Evolutionary conservation across 2,113 vertebrate species (phyloP).

Genomic region (Ceuthmochares aereus): DNA sequence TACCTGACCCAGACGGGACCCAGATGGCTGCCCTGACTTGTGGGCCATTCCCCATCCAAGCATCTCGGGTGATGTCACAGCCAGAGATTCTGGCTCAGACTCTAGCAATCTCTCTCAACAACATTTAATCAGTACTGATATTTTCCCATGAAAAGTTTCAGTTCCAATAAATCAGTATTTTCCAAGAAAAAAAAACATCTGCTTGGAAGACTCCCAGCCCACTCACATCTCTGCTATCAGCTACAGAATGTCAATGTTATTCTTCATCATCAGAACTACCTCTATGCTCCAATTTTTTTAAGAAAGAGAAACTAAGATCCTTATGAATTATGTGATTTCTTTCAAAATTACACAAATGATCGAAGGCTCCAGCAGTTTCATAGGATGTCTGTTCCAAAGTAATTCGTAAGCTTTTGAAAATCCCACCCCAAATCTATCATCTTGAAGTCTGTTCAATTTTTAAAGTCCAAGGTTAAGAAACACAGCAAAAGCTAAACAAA

Average conservation of each 20-base stretch:
- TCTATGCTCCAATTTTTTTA: conserved; percentile 26
- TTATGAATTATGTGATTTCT: not conserved
- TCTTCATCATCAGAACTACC: conserved; percentile 13
- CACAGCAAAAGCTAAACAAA: not conserved
- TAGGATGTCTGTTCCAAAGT: not conserved
- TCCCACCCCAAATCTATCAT: not conserved
- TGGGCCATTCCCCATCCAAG: not conserved
- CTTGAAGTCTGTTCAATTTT: not conserved
- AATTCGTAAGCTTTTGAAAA: conserved; percentile 3
- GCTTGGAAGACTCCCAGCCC: conserved; percentile 55
- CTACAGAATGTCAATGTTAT: conserved; percentile 56
- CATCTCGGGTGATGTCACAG: conserved; percentile 24
- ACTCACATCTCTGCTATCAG: conserved; percentile 49
- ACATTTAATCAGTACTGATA: conserved; percentile 71
- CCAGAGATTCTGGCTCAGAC: conserved; percentile 45
- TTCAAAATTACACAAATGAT: not conserved
- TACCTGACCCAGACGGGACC: conserved; percentile 51
- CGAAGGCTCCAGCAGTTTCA: not conserved
- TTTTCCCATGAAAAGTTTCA: conserved; percentile 68
- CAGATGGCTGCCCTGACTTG: conserved; percentile 51
- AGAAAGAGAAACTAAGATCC: not conserved
- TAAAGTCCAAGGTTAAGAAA: not conserved
- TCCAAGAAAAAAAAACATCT: conserved; percentile 47
- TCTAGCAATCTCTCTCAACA: conserved; percentile 36
- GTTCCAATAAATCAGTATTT: conserved; percentile 66